A percentile compares a stretch with the other conserved stretches of the same genome.
These are phyloP conservation scores for Macrotrachela quadricornifera DNA, from an alignment of 1,140 invertebrate species.

Conservation along the genomic window DNA sequence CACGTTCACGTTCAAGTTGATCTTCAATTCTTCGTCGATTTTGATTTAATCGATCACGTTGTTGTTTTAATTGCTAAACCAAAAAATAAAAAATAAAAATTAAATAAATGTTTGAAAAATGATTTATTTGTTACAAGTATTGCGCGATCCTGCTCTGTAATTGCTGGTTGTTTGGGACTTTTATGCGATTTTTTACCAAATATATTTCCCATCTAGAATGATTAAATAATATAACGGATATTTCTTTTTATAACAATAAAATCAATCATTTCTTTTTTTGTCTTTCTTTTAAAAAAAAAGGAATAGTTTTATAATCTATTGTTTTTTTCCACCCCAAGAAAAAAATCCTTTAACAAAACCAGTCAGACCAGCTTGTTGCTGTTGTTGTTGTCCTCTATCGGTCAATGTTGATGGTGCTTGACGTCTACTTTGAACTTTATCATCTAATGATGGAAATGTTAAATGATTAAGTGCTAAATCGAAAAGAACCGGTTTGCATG, in stretches of 20 bases:
- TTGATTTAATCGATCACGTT: conserved; percentile 5
- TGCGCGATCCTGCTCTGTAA: background rate
- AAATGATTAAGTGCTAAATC: conserved; percentile 79
- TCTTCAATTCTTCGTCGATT: background rate
- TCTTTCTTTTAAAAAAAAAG: too few relatives aligned
- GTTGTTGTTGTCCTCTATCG: too few relatives aligned
- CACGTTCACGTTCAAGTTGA: background rate
- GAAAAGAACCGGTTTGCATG: conserved; percentile 82
- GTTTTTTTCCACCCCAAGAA: too few relatives aligned
- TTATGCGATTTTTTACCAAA: background rate
- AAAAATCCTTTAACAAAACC: too few relatives aligned
- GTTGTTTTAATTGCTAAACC: conserved; percentile 6
- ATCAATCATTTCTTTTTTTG: too few relatives aligned
- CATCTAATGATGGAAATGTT: conserved; percentile 60
- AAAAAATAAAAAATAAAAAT: background rate
- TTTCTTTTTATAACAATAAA: too few relatives aligned
- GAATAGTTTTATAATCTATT: too few relatives aligned
- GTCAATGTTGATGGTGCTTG: too few relatives aligned
- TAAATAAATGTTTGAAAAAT: background rate
- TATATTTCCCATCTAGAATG: background rate
- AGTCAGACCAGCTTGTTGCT: too few relatives aligned
- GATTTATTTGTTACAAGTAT: background rate
- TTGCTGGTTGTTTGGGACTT: background rate
- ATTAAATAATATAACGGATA: too few relatives aligned
- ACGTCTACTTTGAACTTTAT: conserved; percentile 37